These are phyloP conservation scores for Drosophila littoralis DNA, from an alignment of 1,140 invertebrate genomes.

Conservation along the genomic window DNA sequence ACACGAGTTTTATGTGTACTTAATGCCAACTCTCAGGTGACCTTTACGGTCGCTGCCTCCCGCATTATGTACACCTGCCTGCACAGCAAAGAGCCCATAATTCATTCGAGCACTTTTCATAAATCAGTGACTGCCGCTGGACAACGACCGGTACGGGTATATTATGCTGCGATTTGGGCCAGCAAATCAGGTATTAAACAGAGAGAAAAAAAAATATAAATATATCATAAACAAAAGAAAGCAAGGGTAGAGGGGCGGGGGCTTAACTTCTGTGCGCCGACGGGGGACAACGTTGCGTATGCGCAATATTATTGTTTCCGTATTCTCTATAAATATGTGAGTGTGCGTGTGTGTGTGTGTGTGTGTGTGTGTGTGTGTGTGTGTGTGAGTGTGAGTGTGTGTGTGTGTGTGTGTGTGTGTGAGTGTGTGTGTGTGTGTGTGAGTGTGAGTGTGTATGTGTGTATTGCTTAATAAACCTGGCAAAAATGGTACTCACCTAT, in stretches of 20 bases:
- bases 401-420: not conserved
- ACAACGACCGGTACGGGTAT: not conserved
- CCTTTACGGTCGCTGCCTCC: not conserved
- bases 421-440: not conserved
- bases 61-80: not conserved
- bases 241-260: no score
- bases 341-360: no score
- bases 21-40: conserved; percentile 8
- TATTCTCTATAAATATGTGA: conserved; percentile 16
- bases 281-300: conserved; percentile 29
- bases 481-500: conserved; percentile 6
- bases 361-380: not conserved
- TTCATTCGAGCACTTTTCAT: conserved; percentile 22
- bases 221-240: no score
- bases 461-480: conserved; percentile 2
- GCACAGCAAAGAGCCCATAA: conserved; percentile 18
- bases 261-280: not conserved
- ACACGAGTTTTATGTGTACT: not conserved
- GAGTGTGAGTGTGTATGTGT: not conserved
- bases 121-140: conserved; percentile 13
- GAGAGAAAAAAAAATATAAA: no score
- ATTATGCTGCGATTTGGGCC: not conserved
- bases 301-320: conserved; percentile 25
- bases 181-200: not conserved
- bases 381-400: not conserved